These are phyloP conservation scores for Rhagonycha lutea DNA, from an alignment of 2,888 invertebrate species.

Conservation along the genomic window DNA sequence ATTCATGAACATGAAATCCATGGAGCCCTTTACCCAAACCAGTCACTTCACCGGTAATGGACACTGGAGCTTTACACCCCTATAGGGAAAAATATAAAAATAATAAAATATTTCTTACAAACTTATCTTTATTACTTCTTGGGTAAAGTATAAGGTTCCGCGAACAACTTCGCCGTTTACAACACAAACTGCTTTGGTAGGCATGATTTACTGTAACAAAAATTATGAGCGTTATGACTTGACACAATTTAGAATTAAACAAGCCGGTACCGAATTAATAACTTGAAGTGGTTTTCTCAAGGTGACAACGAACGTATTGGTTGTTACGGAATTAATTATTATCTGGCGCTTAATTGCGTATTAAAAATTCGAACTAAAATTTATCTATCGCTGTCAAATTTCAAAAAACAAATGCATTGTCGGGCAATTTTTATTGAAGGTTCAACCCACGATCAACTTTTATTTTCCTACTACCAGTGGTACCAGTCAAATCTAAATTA, in stretches of 20 bases:
- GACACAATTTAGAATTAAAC: neutral
- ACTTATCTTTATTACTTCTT: slow-evolving; percentile 62
- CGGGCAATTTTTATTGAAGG: neutral
- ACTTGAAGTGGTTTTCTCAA: neutral
- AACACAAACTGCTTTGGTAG: slow-evolving; percentile 82
- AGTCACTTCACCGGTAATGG: slow-evolving; percentile 79
- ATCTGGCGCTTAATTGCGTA: neutral
- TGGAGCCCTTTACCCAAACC: slow-evolving; percentile 80
- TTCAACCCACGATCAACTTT: too few species aligned
- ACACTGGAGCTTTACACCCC: slow-evolving; percentile 69
- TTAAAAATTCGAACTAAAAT: neutral
- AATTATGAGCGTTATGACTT: neutral
- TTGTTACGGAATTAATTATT: neutral
- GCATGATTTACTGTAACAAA: slow-evolving; percentile 54
- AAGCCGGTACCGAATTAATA: neutral
- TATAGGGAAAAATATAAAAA: slow-evolving; percentile 3
- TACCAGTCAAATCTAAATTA: too few species aligned
- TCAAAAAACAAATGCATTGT: neutral
- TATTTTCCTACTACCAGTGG: too few species aligned
- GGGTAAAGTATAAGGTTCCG: slow-evolving; percentile 81
- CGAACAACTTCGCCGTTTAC: slow-evolving; percentile 78
- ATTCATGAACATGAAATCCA: slow-evolving; percentile 95
- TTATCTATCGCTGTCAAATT: neutral
- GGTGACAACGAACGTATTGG: neutral
- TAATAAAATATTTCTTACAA: neutral